These are phyloP conservation scores for Zaprionus bogoriensis DNA, from an alignment of 2,888 invertebrate species.

Conservation along the genomic window DNA sequence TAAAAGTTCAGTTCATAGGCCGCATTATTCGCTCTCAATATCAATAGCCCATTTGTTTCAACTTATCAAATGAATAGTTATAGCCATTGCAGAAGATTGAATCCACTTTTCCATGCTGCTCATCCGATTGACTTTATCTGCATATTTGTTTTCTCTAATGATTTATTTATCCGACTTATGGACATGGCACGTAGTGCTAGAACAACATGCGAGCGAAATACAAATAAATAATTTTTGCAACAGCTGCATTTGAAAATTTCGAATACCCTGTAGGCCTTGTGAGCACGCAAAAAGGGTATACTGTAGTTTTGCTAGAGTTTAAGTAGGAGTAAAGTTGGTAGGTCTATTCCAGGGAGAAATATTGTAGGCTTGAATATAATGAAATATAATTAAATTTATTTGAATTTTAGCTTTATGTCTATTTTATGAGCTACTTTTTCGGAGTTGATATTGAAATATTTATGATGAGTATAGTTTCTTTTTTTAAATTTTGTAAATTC, in stretches of 20 bases:
- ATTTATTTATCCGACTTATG: constrained; percentile 68
- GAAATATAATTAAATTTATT: no score
- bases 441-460: no score
- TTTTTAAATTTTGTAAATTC: no score
- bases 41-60: background rate
- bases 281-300: background rate
- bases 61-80: constrained; percentile 1
- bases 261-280: background rate
- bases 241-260: constrained; percentile 73
- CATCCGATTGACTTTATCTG: constrained; percentile 14
- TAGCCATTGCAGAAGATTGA: background rate
- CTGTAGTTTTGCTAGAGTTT: no score
- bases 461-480: no score
- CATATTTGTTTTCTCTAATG: constrained; percentile 60
- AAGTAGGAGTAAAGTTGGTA: background rate
- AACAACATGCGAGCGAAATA: constrained; percentile 52
- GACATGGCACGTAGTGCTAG: constrained; percentile 53
- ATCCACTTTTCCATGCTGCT: background rate
- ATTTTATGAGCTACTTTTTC: no score
- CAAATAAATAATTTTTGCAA: constrained; percentile 76
- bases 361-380: no score
- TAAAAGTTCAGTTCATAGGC: background rate
- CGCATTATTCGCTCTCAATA: background rate
- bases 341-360: background rate
- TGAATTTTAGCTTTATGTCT: no score